A percentile compares a stretch with the other conserved stretches of the same genome.
phyloP scores from a whole-genome alignment of 1,140 invertebrate genomes.

The Arion vulgaris region DNA sequence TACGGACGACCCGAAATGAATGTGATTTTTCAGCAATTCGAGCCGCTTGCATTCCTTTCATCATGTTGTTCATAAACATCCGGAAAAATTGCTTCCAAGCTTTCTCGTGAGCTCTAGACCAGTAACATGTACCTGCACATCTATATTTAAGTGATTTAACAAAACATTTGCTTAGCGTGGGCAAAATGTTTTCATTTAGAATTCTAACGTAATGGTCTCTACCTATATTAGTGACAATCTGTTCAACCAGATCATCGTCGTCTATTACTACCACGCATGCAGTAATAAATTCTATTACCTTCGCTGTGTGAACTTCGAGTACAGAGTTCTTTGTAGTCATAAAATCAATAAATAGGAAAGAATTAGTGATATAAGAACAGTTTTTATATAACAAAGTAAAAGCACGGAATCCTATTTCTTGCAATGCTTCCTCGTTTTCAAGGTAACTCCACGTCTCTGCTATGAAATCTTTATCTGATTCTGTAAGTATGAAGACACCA shows the following conservation, averaged over 20 bases:
- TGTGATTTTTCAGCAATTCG: no score
- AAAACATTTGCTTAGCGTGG: background rate
- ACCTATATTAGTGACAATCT: background rate
- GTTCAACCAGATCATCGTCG: background rate
- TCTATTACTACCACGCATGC: background rate
- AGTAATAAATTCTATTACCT: background rate
- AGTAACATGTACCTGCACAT: background rate
- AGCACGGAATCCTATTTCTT: background rate
- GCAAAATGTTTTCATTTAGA: background rate
- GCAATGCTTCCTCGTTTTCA: background rate
- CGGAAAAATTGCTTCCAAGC: constrained; percentile 1
- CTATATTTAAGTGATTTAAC: background rate
- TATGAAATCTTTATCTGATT: background rate
- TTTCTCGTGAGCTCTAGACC: no score
- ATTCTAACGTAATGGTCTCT: background rate
- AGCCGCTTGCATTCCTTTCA: no score
- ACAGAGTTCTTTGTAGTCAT: background rate
- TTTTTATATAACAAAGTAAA: background rate
- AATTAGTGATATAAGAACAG: background rate
- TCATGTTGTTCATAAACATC: background rate
- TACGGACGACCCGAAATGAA: no score
- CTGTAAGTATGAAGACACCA: background rate
- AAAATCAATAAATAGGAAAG: background rate
- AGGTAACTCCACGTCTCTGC: background rate
- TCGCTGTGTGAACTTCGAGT: background rate